Evolutionary conservation across 1,140 invertebrate genomes (phyloP), one percentile per base, ranked within the genome.

Genomic region (Drosophila ficusphila): DNA sequence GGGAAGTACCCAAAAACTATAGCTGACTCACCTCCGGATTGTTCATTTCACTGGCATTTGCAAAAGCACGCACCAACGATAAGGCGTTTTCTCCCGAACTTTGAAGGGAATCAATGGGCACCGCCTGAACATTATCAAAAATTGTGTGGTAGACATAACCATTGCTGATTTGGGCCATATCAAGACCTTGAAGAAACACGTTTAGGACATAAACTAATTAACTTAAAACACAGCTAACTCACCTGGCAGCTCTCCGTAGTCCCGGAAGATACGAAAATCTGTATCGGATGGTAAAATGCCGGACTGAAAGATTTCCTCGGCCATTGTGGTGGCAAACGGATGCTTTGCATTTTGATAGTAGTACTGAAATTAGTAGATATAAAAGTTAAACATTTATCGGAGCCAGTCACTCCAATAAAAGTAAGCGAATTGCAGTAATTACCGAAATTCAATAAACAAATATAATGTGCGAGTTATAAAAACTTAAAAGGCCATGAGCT

Each of bases 231-330:
- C 5, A n/a, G 0, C 9, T 7, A 14, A 44, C 72, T 33, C 12
- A 86, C 81, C 96, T 52, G 96, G 96, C 33, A 97, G 91, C 72
- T 95, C 94, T 27, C 96, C 96, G 92, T 95, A 96, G 92, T 99
- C 97, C 53, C 97, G 93, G 89, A 98, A 99, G 85, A 99, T 97
- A 49, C 98, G 93, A 92, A 97, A 99, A 93, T 99, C 98, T 3
- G 98, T 99, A 91, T 99, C 98, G 4, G 96, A 97, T 19, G 98
- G 98, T 72, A 99, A 95, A 25, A 98, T 93, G 4, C 97, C 97
- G 86, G 95, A 96, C 92, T 98, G 96, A 92, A 99, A 99, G 81
- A 99, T 95, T 93, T 99, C 98, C 93, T 99, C 97, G 41, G 96
- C 97, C 74, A 99, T 91, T 23, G 97, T 96, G 33, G 95, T 96